Evolutionary conservation across 2,113 vertebrate genomes (phyloP).

Genomic region (Phocoena phocoena): DNA sequence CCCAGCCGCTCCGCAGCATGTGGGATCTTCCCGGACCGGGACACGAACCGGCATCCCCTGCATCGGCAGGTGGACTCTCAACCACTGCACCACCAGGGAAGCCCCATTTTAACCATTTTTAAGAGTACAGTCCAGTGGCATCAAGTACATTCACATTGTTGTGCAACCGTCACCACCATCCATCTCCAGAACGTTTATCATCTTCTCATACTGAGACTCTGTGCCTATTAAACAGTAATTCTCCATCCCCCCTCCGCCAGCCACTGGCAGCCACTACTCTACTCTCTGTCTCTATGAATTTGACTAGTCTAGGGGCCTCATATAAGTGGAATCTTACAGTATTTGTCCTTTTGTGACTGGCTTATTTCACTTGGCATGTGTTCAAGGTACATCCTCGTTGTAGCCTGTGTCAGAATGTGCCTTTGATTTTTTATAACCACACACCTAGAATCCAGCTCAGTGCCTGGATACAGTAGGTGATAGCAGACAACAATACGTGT

Average conservation of each 20-base stretch:
- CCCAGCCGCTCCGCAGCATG: fast-evolving
- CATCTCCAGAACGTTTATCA: not conserved
- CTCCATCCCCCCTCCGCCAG: fast-evolving
- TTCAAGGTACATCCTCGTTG: not conserved
- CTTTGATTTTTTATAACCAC: not conserved
- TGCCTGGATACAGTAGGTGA: not conserved
- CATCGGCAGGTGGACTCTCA: too few species aligned
- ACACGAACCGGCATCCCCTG: too few species aligned
- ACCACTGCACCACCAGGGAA: too few species aligned
- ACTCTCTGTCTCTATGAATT: not conserved
- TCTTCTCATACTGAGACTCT: not conserved
- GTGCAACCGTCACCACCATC: fast-evolving
- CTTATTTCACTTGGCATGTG: not conserved
- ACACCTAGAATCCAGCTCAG: not conserved
- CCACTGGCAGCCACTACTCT: too few species aligned
- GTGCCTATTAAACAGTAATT: not conserved
- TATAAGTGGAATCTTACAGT: not conserved
- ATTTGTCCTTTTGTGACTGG: not conserved
- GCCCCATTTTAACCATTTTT: not conserved
- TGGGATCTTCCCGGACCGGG: too few species aligned
- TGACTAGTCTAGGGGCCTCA: fast-evolving
- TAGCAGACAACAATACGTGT: fast-evolving
- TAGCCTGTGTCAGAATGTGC: too few species aligned
- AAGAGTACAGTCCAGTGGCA: not conserved
- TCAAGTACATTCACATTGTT: not conserved